Percentiles rank a stretch among this genome's conserved stretches.
Evolutionary conservation across 1,140 invertebrate genomes (phyloP).

Genomic region (Acromyrmex heyeri): DNA sequence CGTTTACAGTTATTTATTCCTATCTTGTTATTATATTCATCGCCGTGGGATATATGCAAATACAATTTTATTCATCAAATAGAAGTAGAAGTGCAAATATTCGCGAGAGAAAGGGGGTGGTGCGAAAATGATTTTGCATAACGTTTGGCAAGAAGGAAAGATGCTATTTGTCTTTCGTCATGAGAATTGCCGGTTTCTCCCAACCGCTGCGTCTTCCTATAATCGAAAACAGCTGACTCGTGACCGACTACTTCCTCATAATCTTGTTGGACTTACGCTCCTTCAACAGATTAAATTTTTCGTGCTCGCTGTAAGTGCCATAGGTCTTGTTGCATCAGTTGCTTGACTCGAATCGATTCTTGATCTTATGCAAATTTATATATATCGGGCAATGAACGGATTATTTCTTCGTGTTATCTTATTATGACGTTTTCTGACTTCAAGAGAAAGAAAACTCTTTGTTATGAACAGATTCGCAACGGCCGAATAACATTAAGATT

Average conservation of each 20-base stretch:
- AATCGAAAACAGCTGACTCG: conserved; percentile 34
- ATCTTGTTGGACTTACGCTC: background rate
- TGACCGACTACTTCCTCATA: conserved; percentile 28
- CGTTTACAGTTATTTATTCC: background rate
- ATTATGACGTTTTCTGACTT: background rate
- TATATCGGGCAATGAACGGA: conserved; percentile 6
- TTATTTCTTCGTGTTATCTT: background rate
- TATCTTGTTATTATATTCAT: background rate
- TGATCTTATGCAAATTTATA: conserved; percentile 35
- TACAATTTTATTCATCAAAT: conserved; percentile 2
- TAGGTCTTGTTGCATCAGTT: conserved; percentile 22
- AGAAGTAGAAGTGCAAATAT: background rate
- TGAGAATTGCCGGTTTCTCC: conserved; percentile 27
- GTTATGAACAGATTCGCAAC: background rate
- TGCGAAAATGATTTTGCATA: background rate
- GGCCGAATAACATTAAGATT: background rate
- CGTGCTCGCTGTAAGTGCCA: background rate
- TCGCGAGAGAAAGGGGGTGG: background rate
- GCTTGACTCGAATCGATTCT: background rate
- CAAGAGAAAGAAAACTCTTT: background rate
- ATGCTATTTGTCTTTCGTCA: conserved; percentile 8
- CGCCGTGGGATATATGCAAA: background rate
- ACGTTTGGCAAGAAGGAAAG: background rate
- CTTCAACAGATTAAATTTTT: conserved; percentile 30
- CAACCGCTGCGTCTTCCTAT: background rate